These are phyloP conservation scores for Myotis myotis DNA, from an alignment of 2,797 vertebrate species.

Conservation along the genomic window DNA sequence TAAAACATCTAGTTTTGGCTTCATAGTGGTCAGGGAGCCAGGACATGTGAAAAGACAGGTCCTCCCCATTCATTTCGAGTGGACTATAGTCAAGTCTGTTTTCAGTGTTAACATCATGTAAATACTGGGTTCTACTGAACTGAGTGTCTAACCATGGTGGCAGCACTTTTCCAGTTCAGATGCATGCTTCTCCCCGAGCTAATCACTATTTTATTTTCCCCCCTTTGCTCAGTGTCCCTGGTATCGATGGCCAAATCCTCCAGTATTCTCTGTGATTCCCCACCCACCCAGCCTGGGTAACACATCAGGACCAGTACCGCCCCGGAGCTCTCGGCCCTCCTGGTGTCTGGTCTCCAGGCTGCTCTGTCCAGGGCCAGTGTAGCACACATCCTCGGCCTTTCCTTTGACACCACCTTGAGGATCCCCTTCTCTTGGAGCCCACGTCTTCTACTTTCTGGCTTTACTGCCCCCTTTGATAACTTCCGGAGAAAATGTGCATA, in stretches of 20 bases:
- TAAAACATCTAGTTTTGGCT: not conserved
- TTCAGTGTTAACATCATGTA: fast-evolving
- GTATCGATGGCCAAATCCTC: too few relatives aligned
- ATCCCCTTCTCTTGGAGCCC: not conserved
- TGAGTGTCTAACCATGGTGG: not conserved
- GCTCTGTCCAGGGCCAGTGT: not conserved
- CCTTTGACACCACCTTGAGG: not conserved
- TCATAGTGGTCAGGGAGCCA: not conserved
- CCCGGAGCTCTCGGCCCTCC: not conserved
- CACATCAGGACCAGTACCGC: fast-evolving
- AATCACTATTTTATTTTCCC: too few relatives aligned
- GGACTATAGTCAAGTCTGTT: fast-evolving
- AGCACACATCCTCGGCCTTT: not conserved
- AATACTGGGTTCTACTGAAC: not conserved
- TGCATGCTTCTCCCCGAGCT: fast-evolving
- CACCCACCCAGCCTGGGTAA: not conserved
- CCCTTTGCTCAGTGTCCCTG: too few relatives aligned
- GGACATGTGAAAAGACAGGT: not conserved
- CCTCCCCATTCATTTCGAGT: too few relatives aligned
- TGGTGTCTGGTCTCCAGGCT: not conserved
- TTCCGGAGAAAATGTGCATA: not conserved
- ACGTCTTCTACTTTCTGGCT: not conserved
- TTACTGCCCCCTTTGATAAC: too few relatives aligned
- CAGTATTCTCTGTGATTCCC: not conserved
- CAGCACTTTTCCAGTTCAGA: too few relatives aligned